Evolutionary conservation across 2,888 invertebrate species (phyloP), one percentile per base, ranked within the genome.

Genomic region (Harmothoe impar): DNA sequence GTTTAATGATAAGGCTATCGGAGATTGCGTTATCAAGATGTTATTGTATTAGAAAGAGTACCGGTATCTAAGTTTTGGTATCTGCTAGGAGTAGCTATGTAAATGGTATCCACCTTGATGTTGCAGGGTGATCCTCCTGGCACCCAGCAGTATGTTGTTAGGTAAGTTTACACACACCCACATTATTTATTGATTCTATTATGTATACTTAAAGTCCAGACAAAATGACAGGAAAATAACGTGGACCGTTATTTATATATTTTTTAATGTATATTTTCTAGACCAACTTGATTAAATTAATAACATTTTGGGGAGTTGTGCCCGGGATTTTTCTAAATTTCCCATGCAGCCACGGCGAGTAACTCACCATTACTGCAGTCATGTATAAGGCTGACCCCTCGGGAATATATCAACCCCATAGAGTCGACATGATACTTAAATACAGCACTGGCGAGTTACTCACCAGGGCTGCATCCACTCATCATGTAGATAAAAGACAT

Each of bases 101-200:
- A 20, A 62, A 62, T 62, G 3, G 62, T 43, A 43, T 43, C 3
- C 62, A 62, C 20, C n/a, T n/a, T 62, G 20, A 7, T n/a, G n/a
- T 62, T 84, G 10, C 10, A 84, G 84, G 23, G 33, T 84, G 15
- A 84, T 84, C 84, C 84, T 84, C 10, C 84, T 84, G 23, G 84
- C 84, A 15, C 84, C 84, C 12, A 35, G 84, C 84, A 84, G 84
- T 51, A 35, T 84, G 84, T 84, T 84, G 23, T 35, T 84, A 35
- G 84, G 84, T 84, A 84, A 84, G 84, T 78, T 1, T 51, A 84
- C 23, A 0, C 5, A 10, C 43, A 43, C 10, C 5, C 43, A n/a
- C n/a, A n/a, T n/a, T n/a, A n/a, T n/a, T n/a, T n/a, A n/a, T n/a
- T n/a, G n/a, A n/a, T n/a, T n/a, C n/a, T n/a, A n/a, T n/a, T n/a